Base-by-base conservation (phyloP, 2,888 invertebrate species). In the Chironomus riparius region DNA sequence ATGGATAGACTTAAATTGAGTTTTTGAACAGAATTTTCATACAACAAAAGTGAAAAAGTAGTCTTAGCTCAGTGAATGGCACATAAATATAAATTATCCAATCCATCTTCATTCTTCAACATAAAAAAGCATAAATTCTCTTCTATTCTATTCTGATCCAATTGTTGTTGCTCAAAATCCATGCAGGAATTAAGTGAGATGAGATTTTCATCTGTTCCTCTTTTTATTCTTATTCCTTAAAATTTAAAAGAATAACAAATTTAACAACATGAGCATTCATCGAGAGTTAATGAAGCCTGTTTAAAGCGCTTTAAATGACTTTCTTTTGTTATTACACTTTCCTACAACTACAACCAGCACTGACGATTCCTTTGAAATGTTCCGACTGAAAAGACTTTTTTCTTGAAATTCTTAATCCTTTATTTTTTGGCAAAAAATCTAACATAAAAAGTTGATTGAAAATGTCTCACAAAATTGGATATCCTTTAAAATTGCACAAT, bases 271-370 rank as follows among this genome's bases (percentile, higher is more conserved):
- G 61, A 72, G 72, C 70, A 72, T 61, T 61, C 61, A 62, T 18
- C 12, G 22, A 18, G n/a, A 68, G 65, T 47, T 28, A 74, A 74
- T 74, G 74, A 68, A 73, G 62, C 72, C 18, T 38, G 68, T 47
- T n/a, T 68, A 65, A 74, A 68, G 21, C 62, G 48, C 74, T 24
- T 68, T 62, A 74, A 74, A 74, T 73, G 73, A 73, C 73, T 73
- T 73, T 73, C 73, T 62, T 65, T 73, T 73, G 73, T 73, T 38
- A 38, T 10, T 38, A 4, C 12, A 18, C 21, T 62, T 15, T 38
- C 38, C 10, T 28, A 5, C 5, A 28, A 24, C 22, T 24, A 24
- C 22, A 24, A 24, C 22, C 22, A 24, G 22, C 22, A 1, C 1
- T 28, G 28, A 4, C 7, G 21, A 24, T 73, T 38, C 38, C 21